Evolutionary conservation across 1,140 invertebrate genomes (phyloP).

Genomic region (Steinernema khuongi): DNA sequence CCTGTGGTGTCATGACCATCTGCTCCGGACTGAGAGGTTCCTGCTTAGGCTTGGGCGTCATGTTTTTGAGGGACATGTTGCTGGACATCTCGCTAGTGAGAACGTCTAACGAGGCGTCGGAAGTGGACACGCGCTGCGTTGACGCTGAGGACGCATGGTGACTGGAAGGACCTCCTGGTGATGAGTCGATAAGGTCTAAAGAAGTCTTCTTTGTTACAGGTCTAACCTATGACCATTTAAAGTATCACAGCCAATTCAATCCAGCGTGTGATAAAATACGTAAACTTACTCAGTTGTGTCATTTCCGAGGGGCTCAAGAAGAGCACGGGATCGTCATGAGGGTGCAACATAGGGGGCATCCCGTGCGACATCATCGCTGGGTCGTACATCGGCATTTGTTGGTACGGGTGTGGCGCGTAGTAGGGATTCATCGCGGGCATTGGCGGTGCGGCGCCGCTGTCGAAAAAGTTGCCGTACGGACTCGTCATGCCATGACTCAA

Average conservation of each 20-base stretch:
- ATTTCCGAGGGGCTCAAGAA: background rate
- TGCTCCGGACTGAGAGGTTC: background rate
- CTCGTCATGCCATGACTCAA: background rate
- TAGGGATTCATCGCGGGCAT: background rate
- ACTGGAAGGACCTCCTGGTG: background rate
- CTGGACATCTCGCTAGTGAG: background rate
- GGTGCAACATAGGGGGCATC: background rate
- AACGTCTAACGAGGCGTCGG: background rate
- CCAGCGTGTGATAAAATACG: too few relatives aligned
- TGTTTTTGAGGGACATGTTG: background rate
- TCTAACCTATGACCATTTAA: too few relatives aligned
- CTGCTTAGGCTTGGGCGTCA: background rate
- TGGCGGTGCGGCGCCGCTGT: background rate
- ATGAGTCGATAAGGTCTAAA: background rate
- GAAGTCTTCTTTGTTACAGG: too few relatives aligned
- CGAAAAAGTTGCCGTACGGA: slow-evolving; percentile 1
- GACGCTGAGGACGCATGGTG: background rate
- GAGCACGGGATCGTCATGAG: background rate
- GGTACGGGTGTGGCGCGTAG: background rate
- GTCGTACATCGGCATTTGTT: slow-evolving; percentile 1
- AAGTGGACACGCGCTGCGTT: background rate
- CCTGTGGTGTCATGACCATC: too few relatives aligned
- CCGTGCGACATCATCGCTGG: background rate
- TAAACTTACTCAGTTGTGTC: background rate
- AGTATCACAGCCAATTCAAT: background rate